Evolutionary conservation across 2,113 vertebrate species (phyloP), one percentile per base, ranked within the genome.

Genomic region (Istiophorus platypterus): DNA sequence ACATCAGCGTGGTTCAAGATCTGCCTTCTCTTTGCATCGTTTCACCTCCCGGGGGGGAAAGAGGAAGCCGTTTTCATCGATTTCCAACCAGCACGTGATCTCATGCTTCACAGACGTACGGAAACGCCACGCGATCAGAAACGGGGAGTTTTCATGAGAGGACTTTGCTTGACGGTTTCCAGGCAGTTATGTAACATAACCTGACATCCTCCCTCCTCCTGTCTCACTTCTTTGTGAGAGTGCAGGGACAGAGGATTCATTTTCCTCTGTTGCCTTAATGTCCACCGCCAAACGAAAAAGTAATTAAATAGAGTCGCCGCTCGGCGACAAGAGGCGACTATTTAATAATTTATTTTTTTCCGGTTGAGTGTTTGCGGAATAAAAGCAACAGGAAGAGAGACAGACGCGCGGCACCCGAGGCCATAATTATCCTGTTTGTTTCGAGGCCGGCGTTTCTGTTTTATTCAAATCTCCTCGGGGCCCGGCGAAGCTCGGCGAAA

Each of bases 361-460:
- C 62, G 63, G 65, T 82, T 87, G 68, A 79, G 68, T 81, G 88
- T 91, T 82, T 69, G 77, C 77, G 78, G 86, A 88, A 89, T 85
- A 72, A 86, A 85, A 69, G 84, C 73, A 80, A 37, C 72, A 64
- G 61, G 66, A 85, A 86, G 87, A 90, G 70, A 88, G 89, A 85
- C 80, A 72, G 77, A 65, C 72, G 57, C 72, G 41, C 47, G 26
- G 58, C 81, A 85, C 93, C 88, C 71, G n/a, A 78, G 91, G 93
- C 93, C 88, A 85, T 94, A 93, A 94, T 94, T 92, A 93, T 93
- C 92, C 88, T 92, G 90, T 93, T 93, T 94, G 91, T 93, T 93
- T 90, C 78, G 29, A 85, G 91, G 85, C 82, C 45, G 73, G 20
- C 56, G 74, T 89, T 92, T 89, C n/a, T 92, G 92, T 91, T 90